These are phyloP conservation scores for Sipha maydis DNA, from an alignment of 2,888 invertebrate genomes.

Conservation along the genomic window DNA sequence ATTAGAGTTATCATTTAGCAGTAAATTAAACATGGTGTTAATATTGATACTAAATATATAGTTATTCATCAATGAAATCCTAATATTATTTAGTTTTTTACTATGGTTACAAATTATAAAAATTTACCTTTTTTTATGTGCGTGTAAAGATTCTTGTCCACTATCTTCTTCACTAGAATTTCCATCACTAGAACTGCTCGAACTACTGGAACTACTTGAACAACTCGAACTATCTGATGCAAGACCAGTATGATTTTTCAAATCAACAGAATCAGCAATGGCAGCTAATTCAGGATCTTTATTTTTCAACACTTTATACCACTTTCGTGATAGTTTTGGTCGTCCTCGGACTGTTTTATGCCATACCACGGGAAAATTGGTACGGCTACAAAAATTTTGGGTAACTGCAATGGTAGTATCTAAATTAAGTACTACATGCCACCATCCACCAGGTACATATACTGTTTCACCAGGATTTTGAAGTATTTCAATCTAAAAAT, in stretches of 20 bases:
- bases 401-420: conserved; percentile 97
- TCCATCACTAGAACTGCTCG: conserved; percentile 70
- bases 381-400: conserved; percentile 95
- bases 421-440: conserved; percentile 98
- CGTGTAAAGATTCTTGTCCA: conserved; percentile 88
- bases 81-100: not conserved
- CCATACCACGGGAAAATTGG: conserved; percentile 98
- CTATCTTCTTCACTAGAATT: conserved; percentile 73
- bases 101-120: not conserved
- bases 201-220: conserved; percentile 78
- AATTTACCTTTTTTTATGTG: conserved; percentile 79
- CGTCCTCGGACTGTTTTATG: conserved; percentile 96
- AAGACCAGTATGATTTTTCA: conserved; percentile 86
- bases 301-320: conserved; percentile 75
- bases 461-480: conserved; percentile 97
- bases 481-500: conserved; percentile 84
- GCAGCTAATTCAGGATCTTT: conserved; percentile 82
- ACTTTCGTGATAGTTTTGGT: conserved; percentile 94
- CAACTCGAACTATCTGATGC: conserved; percentile 95
- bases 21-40: too few relatives aligned
- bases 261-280: conserved; percentile 84
- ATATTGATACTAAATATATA: too few relatives aligned
- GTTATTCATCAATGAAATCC: too few relatives aligned
- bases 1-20: too few relatives aligned
- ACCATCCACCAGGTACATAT: conserved; percentile 99